Conservation (phyloP, 2,888 invertebrate species). For the Latrodectus hesperus region DNA sequence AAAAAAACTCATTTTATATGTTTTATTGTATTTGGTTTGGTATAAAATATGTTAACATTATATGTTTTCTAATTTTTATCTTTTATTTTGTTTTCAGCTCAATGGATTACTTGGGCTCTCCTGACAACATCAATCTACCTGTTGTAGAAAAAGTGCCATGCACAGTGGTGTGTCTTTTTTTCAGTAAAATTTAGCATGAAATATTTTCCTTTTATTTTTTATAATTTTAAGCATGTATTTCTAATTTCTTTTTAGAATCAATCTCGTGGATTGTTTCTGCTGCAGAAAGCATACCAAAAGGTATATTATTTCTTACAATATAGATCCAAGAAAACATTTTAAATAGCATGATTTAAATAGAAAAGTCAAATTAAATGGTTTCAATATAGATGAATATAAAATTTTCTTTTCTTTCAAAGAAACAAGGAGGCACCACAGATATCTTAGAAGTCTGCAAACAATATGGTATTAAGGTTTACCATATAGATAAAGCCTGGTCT, state of each 20-base stretch:
- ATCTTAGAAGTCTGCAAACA: slow-evolving; percentile 34
- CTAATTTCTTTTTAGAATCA: slow-evolving; percentile 16
- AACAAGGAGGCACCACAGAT: slow-evolving; percentile 21
- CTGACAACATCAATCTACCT: not conserved
- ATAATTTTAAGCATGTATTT: not conserved
- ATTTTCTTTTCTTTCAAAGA: slow-evolving; percentile 4
- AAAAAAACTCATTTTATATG: no score
- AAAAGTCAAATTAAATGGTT: no score
- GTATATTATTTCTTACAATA: slow-evolving; percentile 9
- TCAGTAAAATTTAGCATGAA: not conserved
- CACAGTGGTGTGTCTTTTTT: slow-evolving; percentile 20
- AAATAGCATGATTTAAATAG: no score
- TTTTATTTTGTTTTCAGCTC: slow-evolving; percentile 15
- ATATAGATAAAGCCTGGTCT: slow-evolving; percentile 25
- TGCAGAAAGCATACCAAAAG: slow-evolving; percentile 30
- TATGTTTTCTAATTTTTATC: no score
- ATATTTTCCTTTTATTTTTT: not conserved
- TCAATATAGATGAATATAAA: not conserved
- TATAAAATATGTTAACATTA: no score
- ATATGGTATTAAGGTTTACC: slow-evolving; percentile 35
- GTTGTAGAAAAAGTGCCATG: not conserved
- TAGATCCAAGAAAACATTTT: no score
- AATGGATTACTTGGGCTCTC: slow-evolving; percentile 1
- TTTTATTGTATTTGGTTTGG: no score
- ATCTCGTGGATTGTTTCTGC: slow-evolving; percentile 29